phyloP scores from a whole-genome alignment of 2,888 invertebrate genomes.

The Macroteleia sp. region DNA sequence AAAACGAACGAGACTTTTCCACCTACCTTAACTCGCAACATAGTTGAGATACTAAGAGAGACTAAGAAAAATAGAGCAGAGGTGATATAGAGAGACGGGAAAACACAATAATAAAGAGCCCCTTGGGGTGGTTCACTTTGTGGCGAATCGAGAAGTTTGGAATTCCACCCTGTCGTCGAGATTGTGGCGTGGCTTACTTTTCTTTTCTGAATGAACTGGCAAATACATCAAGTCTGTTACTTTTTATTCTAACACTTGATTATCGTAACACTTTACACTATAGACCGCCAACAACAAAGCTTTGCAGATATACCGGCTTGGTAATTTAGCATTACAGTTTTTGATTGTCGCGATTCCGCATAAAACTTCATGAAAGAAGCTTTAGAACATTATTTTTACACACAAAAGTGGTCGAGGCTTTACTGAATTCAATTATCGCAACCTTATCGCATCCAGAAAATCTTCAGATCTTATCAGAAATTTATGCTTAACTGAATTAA shows the following conservation, averaged over 20 bases:
- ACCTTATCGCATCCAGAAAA: too few relatives aligned
- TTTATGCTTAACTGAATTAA: too few relatives aligned
- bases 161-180: constrained; percentile 69
- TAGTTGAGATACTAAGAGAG: constrained; percentile 58
- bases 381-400: too few relatives aligned
- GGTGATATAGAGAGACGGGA: constrained; percentile 64
- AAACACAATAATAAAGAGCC: constrained; percentile 70
- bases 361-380: too few relatives aligned
- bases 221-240: constrained; percentile 54
- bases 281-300: constrained; percentile 26
- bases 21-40: constrained; percentile 59
- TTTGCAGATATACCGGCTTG: constrained; percentile 28
- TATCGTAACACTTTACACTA: constrained; percentile 35
- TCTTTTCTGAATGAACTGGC: constrained; percentile 63
- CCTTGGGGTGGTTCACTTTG: constrained; percentile 62
- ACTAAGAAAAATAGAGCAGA: constrained; percentile 56
- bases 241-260: constrained; percentile 59
- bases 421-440: too few relatives aligned
- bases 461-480: too few relatives aligned
- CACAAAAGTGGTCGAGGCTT: too few relatives aligned
- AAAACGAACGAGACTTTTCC: constrained; percentile 55
- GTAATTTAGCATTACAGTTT: constrained; percentile 28
- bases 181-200: constrained; percentile 56
- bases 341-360: background rate
- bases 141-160: constrained; percentile 68